Conservation (phyloP, 2,113 vertebrate species). For the Ammodytes dubius region DNA sequence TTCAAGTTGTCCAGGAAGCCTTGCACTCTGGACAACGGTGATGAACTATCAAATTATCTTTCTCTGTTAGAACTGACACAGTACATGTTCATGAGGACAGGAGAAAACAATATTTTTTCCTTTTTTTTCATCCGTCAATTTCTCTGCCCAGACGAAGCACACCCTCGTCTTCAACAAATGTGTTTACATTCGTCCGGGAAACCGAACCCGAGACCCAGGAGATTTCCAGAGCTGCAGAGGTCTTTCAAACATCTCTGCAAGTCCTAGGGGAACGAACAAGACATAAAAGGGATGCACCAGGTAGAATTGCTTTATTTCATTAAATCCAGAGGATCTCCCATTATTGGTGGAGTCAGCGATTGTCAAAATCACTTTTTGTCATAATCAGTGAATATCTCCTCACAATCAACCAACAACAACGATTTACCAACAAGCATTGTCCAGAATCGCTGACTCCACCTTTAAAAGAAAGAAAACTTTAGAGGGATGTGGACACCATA, state of each 20-base stretch:
- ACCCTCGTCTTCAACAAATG: slow-evolving; percentile 54
- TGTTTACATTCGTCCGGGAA: slow-evolving; percentile 82
- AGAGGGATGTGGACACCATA: neutral
- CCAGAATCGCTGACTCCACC: too few species aligned
- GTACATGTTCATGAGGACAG: neutral
- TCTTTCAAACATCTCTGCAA: slow-evolving; percentile 85
- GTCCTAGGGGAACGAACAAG: slow-evolving; percentile 74
- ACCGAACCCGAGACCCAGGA: slow-evolving; percentile 78
- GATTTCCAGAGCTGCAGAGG: slow-evolving; percentile 86
- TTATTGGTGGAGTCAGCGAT: neutral
- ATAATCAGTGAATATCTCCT: too few species aligned
- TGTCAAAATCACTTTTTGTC: too few species aligned
- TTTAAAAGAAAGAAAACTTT: neutral
- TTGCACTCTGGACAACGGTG: slow-evolving; percentile 77
- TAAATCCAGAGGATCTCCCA: neutral
- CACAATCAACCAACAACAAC: too few species aligned
- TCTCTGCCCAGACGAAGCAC: slow-evolving; percentile 58
- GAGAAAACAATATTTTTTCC: neutral
- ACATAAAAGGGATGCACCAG: slow-evolving; percentile 71
- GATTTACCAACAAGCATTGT: too few species aligned
- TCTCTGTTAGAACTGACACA: neutral
- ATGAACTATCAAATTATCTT: neutral
- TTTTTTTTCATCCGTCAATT: neutral
- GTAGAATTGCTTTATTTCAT: slow-evolving; percentile 73
- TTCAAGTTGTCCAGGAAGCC: slow-evolving; percentile 70